Conservation (phyloP, 2,888 invertebrate genomes). For the Leucophenga montana region DNA sequence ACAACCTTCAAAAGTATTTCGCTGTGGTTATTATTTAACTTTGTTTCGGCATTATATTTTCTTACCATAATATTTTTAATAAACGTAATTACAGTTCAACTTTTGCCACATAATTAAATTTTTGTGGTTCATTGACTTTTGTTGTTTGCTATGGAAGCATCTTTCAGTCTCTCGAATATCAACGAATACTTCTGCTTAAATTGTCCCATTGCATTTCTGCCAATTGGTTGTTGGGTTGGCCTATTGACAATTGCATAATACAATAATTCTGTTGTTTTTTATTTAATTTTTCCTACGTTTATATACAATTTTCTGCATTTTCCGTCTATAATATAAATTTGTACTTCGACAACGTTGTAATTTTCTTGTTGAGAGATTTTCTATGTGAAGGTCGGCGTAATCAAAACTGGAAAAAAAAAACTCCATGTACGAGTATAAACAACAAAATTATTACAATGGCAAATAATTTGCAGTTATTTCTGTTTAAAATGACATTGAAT, state of each 20-base stretch:
- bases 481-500: constrained; percentile 53
- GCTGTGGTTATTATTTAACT: not conserved
- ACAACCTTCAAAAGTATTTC: constrained; percentile 42
- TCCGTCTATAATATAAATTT: constrained; percentile 16
- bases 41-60: not conserved
- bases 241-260: constrained; percentile 16
- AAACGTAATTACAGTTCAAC: constrained; percentile 25
- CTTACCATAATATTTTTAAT: not conserved
- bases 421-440: not conserved
- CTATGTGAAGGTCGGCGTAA: constrained; percentile 67
- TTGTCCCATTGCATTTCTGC: not conserved
- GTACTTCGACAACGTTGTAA: constrained; percentile 47
- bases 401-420: constrained; percentile 44
- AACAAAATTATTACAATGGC: constrained; percentile 58
- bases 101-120: constrained; percentile 47
- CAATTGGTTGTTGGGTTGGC: too few relatives aligned
- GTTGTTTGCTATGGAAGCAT: not conserved
- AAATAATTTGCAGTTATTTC: constrained; percentile 60
- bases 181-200: not conserved
- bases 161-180: too few relatives aligned
- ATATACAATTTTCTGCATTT: constrained; percentile 1
- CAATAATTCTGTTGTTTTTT: constrained; percentile 23
- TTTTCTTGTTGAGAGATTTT: constrained; percentile 71
- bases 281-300: not conserved
- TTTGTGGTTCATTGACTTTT: constrained; percentile 39